phyloP scores from a whole-genome alignment of 2,888 invertebrate genomes.

The Meloe dianella region DNA sequence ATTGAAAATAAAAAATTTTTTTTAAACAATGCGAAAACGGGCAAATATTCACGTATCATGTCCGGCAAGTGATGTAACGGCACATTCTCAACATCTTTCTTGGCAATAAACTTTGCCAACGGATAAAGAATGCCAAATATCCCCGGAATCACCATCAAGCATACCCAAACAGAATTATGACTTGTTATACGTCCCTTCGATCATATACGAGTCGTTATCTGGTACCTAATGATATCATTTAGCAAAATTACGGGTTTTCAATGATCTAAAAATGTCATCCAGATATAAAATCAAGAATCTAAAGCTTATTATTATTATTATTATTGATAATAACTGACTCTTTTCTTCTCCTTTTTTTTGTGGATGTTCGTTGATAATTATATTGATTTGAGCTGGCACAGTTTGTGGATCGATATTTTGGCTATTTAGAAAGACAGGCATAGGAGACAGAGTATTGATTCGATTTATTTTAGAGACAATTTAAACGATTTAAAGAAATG shows the following conservation, averaged over 20 bases:
- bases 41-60: conserved; percentile 14
- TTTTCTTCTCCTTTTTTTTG: not conserved
- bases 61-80: conserved; percentile 38
- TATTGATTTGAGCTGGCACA: conserved; percentile 15
- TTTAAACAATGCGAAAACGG: not conserved
- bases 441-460: conserved; percentile 47
- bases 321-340: not conserved
- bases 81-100: conserved; percentile 41
- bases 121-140: conserved; percentile 53
- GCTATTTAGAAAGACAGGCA: conserved; percentile 43
- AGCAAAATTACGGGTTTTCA: conserved; percentile 44
- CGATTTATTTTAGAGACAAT: conserved; percentile 58
- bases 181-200: conserved; percentile 57
- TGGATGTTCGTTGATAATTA: conserved; percentile 10
- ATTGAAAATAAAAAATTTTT: not conserved
- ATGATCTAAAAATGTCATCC: conserved; percentile 24
- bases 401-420: conserved; percentile 27
- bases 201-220: conserved; percentile 51
- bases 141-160: conserved; percentile 54
- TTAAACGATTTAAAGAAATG: conserved; percentile 57
- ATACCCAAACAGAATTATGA: conserved; percentile 58
- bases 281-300: not conserved
- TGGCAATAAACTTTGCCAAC: conserved; percentile 51
- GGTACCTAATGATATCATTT: conserved; percentile 54
- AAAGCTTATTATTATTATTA: not conserved